Percentiles rank a stretch among this genome's conserved stretches.
Evolutionary conservation across 2,113 vertebrate genomes (phyloP).

Genomic region (Grammomys surdaster): DNA sequence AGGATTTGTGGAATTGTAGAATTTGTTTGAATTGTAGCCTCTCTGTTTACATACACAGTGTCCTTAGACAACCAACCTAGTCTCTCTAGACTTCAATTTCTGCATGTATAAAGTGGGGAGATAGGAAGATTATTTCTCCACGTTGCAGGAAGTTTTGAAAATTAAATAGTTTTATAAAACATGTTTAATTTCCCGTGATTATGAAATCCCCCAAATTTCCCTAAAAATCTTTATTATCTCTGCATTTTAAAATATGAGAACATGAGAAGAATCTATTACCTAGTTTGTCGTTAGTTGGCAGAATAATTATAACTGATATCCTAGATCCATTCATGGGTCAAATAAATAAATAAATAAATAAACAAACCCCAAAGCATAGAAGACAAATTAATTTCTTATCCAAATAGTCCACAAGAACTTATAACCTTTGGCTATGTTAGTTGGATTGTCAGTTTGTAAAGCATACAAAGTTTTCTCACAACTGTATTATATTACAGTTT

Average conservation of each 20-base stretch:
- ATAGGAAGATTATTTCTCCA: background rate
- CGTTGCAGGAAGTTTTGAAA: background rate
- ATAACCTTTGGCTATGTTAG: conserved; percentile 20
- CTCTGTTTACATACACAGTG: background rate
- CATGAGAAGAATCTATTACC: conserved; percentile 27
- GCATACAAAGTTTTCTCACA: conserved; percentile 7
- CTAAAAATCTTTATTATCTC: conserved; percentile 53
- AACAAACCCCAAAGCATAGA: background rate
- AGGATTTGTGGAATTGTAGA: background rate
- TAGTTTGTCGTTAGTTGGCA: conserved; percentile 67
- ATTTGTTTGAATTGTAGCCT: background rate
- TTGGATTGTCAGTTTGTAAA: conserved; percentile 30
- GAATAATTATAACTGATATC: conserved; percentile 67
- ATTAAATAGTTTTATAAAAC: background rate
- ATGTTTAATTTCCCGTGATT: conserved; percentile 25
- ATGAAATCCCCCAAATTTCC: background rate
- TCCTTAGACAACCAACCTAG: background rate
- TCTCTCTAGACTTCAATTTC: background rate
- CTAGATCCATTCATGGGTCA: conserved; percentile 27
- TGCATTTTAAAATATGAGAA: conserved; percentile 61
- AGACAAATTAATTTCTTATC: conserved; percentile 66
- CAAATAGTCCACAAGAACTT: conserved; percentile 31
- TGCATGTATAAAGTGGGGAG: background rate
- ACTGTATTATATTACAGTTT: background rate
- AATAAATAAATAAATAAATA: conserved; percentile 58